phyloP scores from a whole-genome alignment of 1,140 invertebrate genomes.

The Micrasema longulum region DNA sequence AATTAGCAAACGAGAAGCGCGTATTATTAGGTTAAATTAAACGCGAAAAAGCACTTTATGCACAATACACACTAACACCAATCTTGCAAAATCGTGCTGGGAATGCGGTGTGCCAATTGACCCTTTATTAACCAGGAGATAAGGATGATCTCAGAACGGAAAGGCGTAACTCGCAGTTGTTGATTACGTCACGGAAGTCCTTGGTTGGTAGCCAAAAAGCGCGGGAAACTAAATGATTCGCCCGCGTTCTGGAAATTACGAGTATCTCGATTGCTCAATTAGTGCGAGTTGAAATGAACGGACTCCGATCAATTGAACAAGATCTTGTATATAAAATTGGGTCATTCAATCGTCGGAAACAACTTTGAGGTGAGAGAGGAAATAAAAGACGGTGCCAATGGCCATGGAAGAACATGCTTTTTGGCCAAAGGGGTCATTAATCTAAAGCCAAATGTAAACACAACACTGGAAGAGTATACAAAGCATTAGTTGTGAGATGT shows the following conservation, averaged over 20 bases:
- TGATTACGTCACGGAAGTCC: constrained; percentile 16
- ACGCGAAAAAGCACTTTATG: constrained; percentile 14
- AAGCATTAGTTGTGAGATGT: background rate
- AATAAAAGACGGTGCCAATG: too few relatives aligned
- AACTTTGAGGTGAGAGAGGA: too few relatives aligned
- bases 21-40: too few relatives aligned
- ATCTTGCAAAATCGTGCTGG: constrained; percentile 6
- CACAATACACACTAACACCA: background rate
- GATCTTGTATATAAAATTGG: constrained; percentile 4
- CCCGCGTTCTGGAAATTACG: background rate
- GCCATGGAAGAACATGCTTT: too few relatives aligned
- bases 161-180: background rate
- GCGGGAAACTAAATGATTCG: constrained; percentile 24
- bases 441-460: background rate
- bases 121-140: background rate
- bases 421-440: too few relatives aligned
- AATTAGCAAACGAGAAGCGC: too few relatives aligned
- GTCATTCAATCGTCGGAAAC: background rate
- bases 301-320: constrained; percentile 13
- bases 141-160: background rate
- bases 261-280: constrained; percentile 25
- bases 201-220: constrained; percentile 19
- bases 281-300: background rate
- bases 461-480: background rate
- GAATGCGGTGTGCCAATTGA: constrained; percentile 1